These are phyloP conservation scores for Etheostoma nigrum DNA, from an alignment of 2,797 vertebrate genomes.

Conservation along the genomic window DNA sequence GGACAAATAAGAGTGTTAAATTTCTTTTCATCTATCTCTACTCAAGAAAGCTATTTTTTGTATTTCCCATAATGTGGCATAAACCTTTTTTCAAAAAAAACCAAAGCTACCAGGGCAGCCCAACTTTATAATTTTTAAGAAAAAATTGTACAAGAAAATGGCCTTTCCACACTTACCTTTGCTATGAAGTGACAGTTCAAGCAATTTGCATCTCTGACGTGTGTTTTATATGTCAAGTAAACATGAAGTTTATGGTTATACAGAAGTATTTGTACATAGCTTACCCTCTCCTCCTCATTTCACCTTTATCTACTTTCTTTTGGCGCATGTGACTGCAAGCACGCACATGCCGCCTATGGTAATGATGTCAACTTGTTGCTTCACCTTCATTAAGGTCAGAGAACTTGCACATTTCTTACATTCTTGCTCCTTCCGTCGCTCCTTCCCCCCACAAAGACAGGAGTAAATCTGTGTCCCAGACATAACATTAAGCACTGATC, in stretches of 20 bases:
- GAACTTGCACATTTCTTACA: constrained; percentile 74
- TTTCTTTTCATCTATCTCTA: neutral
- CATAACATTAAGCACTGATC: constrained; percentile 79
- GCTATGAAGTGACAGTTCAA: constrained; percentile 8
- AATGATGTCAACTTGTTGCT: constrained; percentile 75
- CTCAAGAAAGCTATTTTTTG: neutral
- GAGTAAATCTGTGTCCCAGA: constrained; percentile 80
- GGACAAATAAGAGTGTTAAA: neutral
- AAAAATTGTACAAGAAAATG: neutral
- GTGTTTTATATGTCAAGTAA: constrained; percentile 27
- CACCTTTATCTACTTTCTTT: constrained; percentile 67
- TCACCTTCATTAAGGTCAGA: constrained; percentile 80
- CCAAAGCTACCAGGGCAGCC: no score
- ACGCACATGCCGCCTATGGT: constrained; percentile 62
- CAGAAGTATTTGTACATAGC: constrained; percentile 45
- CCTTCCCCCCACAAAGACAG: constrained; percentile 62
- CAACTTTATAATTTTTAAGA: neutral
- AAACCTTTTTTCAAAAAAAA: neutral
- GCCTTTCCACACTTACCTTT: neutral
- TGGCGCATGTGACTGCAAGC: constrained; percentile 60
- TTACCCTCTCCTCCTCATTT: constrained; percentile 55
- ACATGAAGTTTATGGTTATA: constrained; percentile 39
- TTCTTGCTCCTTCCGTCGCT: constrained; percentile 62
- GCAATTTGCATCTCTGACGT: constrained; percentile 9
- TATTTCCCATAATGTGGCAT: neutral